A percentile compares a stretch with the other conserved stretches of the same genome.
Evolutionary conservation across 2,113 vertebrate genomes (phyloP).

Genomic region (Pimephales promelas): DNA sequence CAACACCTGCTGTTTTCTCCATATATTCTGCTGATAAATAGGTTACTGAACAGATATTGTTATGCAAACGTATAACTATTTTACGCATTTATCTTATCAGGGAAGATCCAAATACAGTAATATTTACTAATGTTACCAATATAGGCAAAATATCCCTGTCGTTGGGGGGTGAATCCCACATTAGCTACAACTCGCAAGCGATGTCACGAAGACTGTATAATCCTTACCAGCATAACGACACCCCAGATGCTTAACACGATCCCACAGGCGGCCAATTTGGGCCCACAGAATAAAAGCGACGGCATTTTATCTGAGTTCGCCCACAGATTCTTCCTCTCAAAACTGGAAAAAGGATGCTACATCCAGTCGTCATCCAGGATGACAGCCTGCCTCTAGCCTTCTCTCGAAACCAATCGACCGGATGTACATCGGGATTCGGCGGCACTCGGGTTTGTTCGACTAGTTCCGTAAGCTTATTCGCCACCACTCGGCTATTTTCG

Average conservation of each 20-base stretch:
- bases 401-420: neutral
- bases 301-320: slow-evolving; percentile 68
- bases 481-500: slow-evolving; percentile 43
- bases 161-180: neutral
- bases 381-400: neutral
- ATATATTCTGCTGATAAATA: neutral
- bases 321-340: neutral
- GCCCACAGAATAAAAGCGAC: slow-evolving; percentile 89
- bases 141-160: neutral
- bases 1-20: neutral
- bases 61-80: neutral
- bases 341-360: neutral
- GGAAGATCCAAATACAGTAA: neutral
- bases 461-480: slow-evolving; percentile 42
- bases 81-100: neutral
- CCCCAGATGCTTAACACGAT: slow-evolving; percentile 93
- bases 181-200: slow-evolving; percentile 29
- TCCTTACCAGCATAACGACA: slow-evolving; percentile 90
- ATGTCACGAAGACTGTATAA: neutral
- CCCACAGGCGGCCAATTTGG: slow-evolving; percentile 91
- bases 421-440: neutral
- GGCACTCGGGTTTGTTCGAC: slow-evolving; percentile 37
- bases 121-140: neutral
- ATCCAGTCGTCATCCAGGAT: neutral
- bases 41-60: neutral